Conservation (phyloP, 2,888 invertebrate species). For the Adineta ricciae region DNA sequence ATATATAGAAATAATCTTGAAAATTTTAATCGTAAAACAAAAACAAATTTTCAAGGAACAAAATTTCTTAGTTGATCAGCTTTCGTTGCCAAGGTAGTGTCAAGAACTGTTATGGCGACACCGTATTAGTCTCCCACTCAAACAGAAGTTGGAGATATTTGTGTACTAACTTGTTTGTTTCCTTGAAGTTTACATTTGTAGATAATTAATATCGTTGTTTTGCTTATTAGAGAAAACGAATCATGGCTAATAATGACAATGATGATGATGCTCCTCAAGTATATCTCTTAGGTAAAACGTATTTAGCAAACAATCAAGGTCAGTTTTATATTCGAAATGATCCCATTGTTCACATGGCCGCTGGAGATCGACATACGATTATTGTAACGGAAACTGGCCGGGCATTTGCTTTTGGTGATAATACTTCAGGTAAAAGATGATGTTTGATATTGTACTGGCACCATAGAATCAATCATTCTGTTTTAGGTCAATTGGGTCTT, state of each 20-base stretch:
- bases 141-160: background rate
- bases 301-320: slow-evolving; percentile 71
- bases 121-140: background rate
- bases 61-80: too few relatives aligned
- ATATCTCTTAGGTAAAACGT: background rate
- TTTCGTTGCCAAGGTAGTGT: background rate
- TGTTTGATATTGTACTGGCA: too few relatives aligned
- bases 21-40: too few relatives aligned
- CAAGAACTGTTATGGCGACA: background rate
- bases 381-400: slow-evolving; percentile 72
- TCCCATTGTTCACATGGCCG: slow-evolving; percentile 63
- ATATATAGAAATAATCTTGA: too few relatives aligned
- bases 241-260: background rate
- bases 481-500: slow-evolving; percentile 65
- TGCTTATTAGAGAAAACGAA: too few relatives aligned
- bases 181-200: background rate
- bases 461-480: too few relatives aligned
- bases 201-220: background rate
- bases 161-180: background rate
- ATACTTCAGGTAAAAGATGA: slow-evolving; percentile 50
- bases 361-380: slow-evolving; percentile 73
- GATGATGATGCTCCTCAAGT: background rate
- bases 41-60: too few relatives aligned
- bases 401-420: slow-evolving; percentile 71
- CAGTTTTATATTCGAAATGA: slow-evolving; percentile 78